These are phyloP conservation scores for Microtus agrestis DNA, from an alignment of 2,797 vertebrate species.

Conservation along the genomic window DNA sequence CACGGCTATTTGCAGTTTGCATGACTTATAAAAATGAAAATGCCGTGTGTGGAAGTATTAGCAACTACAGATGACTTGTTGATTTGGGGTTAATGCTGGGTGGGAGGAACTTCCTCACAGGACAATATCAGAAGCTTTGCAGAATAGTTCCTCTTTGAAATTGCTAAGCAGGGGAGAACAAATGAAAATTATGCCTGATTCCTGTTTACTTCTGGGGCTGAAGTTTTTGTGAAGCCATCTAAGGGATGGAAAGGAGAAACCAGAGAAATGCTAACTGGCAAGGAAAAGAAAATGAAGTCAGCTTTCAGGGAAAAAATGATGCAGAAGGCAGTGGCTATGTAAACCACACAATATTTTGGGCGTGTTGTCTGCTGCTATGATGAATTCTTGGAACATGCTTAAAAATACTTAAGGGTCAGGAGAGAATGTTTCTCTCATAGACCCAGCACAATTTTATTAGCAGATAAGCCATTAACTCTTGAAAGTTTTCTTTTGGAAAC, in stretches of 20 bases:
- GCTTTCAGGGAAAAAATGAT: constrained; percentile 66
- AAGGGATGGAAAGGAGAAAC: constrained; percentile 67
- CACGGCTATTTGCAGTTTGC: constrained; percentile 60
- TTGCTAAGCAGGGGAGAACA: background rate
- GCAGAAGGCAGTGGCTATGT: constrained; percentile 31
- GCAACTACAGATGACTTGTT: constrained; percentile 70
- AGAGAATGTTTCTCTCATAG: constrained; percentile 61
- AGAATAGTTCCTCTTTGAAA: constrained; percentile 72
- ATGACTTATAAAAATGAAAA: constrained; percentile 66
- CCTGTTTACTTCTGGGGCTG: constrained; percentile 11
- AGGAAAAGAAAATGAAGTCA: constrained; percentile 65
- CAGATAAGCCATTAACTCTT: constrained; percentile 18
- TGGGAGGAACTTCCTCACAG: constrained; percentile 60
- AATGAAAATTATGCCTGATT: background rate
- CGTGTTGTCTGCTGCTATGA: constrained; percentile 74
- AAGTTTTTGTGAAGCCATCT: background rate
- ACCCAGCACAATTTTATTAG: constrained; percentile 53
- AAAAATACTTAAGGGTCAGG: constrained; percentile 60
- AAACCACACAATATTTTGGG: constrained; percentile 58
- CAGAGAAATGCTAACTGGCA: constrained; percentile 45
- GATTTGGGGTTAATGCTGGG: constrained; percentile 64
- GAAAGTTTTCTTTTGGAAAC: background rate
- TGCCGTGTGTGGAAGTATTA: constrained; percentile 45
- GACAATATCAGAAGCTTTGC: constrained; percentile 69
- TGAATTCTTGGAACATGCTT: constrained; percentile 70